Percentiles rank a stretch among this genome's conserved stretches.
These are phyloP conservation scores for Willisornis vidua DNA, from an alignment of 2,113 vertebrate genomes.

Conservation along the genomic window DNA sequence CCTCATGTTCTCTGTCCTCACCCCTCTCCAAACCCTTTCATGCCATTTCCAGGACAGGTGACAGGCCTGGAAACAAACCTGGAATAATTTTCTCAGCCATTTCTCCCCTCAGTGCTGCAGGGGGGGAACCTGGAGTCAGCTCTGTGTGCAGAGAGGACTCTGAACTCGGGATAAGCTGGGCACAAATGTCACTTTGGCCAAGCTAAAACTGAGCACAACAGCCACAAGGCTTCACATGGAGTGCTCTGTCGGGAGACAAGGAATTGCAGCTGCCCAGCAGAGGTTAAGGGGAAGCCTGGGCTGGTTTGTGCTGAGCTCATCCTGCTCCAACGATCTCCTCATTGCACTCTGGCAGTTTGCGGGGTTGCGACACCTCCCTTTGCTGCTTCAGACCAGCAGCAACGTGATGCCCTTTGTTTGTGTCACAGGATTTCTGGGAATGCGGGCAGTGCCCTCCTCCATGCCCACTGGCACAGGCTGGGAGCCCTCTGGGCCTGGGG, in stretches of 20 bases:
- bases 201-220: background rate
- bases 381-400: fast-evolving
- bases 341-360: background rate
- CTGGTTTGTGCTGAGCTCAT: background rate
- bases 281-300: background rate
- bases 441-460: background rate
- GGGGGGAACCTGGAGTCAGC: too few relatives aligned
- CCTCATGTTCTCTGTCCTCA: fast-evolving
- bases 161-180: fast-evolving
- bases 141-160: too few relatives aligned
- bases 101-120: too few relatives aligned
- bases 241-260: background rate
- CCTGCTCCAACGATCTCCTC: background rate
- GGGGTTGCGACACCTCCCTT: background rate
- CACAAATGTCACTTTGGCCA: fast-evolving
- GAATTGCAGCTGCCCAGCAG: background rate
- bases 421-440: background rate
- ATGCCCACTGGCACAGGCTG: background rate
- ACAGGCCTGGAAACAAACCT: background rate
- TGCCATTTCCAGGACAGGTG: background rate
- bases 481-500: too few relatives aligned
- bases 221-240: fast-evolving
- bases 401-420: background rate
- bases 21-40: fast-evolving
- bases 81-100: fast-evolving